A percentile compares a stretch with the other conserved stretches of the same genome.
phyloP scores from a whole-genome alignment of 2,797 vertebrate species.

The Selene dorsalis region DNA sequence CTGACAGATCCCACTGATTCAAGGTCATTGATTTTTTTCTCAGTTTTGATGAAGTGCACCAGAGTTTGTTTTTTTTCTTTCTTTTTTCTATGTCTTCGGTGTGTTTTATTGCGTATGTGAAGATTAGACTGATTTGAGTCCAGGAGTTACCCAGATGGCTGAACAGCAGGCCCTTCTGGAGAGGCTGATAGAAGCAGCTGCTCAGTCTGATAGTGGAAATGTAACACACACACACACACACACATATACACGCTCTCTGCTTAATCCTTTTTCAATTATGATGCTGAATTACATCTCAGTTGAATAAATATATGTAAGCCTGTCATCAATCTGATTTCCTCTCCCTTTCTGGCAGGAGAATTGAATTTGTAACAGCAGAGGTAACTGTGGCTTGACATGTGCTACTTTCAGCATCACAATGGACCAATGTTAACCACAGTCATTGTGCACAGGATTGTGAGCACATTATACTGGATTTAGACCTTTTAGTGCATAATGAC shows the following conservation, averaged over 20 bases:
- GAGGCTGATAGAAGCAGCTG: slow-evolving; percentile 79
- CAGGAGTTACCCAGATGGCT: slow-evolving; percentile 83
- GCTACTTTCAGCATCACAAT: slow-evolving; percentile 28
- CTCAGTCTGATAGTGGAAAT: slow-evolving; percentile 71
- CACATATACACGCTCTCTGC: slow-evolving; percentile 31
- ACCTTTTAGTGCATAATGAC: neutral
- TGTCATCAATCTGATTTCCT: slow-evolving; percentile 57
- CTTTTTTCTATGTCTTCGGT: slow-evolving; percentile 32
- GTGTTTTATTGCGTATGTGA: slow-evolving; percentile 74
- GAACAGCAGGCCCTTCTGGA: slow-evolving; percentile 83
- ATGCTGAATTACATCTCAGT: slow-evolving; percentile 63
- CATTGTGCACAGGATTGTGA: slow-evolving; percentile 13
- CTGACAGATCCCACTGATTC: slow-evolving; percentile 45
- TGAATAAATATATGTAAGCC: slow-evolving; percentile 58
- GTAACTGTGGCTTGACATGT: slow-evolving; percentile 39
- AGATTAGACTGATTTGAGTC: slow-evolving; percentile 81
- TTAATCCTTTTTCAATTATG: slow-evolving; percentile 66
- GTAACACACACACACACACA: slow-evolving; percentile 50
- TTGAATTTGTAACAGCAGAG: slow-evolving; percentile 40
- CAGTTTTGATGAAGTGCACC: slow-evolving; percentile 50
- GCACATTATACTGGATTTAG: slow-evolving; percentile 15
- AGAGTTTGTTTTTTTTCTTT: slow-evolving; percentile 32
- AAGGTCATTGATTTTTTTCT: slow-evolving; percentile 69
- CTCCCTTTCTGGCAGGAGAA: slow-evolving; percentile 44
- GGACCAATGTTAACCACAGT: slow-evolving; percentile 9